Evolutionary conservation across 2,113 vertebrate genomes (phyloP).

Genomic region (Xenus cinereus): DNA sequence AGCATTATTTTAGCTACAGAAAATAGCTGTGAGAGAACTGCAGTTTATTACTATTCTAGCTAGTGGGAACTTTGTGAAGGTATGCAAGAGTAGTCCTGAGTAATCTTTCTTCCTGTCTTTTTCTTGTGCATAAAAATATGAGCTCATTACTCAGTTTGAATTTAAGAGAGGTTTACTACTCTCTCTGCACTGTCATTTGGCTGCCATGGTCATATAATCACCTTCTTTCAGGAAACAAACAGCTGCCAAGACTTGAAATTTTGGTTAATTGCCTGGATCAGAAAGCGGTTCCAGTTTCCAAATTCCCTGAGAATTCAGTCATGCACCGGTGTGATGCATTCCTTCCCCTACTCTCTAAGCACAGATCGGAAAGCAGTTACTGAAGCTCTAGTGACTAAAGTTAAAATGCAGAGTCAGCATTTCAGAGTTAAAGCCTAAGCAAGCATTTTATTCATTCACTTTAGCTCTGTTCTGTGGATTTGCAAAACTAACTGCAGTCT

Average conservation of each 20-base stretch:
- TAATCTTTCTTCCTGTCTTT: background rate
- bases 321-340: background rate
- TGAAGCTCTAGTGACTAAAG: background rate
- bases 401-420: background rate
- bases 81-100: background rate
- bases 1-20: background rate
- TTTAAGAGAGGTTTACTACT: background rate
- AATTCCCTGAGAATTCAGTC: background rate
- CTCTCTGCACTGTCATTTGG: background rate
- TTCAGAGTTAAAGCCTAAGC: background rate
- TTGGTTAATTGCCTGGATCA: background rate
- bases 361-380: background rate
- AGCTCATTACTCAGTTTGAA: background rate
- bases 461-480: background rate
- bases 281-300: background rate
- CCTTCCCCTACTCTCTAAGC: background rate
- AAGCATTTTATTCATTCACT: background rate
- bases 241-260: conserved; percentile 21
- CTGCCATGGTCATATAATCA: background rate
- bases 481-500: conserved; percentile 6
- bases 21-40: background rate
- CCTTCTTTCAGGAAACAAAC: conserved; percentile 22
- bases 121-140: background rate
- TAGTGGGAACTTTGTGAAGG: background rate
- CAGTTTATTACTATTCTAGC: background rate